Evolutionary conservation across 2,797 vertebrate species (phyloP).

Genomic region (Acipenser ruthenus): DNA sequence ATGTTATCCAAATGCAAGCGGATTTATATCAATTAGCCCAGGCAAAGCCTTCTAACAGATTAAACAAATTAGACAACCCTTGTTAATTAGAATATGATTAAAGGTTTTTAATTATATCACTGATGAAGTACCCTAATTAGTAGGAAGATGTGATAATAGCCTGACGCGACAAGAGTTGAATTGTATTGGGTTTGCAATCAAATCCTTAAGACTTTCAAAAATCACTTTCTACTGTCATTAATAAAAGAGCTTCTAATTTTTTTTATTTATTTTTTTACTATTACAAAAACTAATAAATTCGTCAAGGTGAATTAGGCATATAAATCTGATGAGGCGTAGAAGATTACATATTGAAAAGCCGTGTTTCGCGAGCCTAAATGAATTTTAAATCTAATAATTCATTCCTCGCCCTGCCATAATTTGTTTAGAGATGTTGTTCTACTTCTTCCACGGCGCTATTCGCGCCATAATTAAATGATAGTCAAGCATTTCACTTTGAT

Average conservation of each 20-base stretch:
- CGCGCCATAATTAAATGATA: slow-evolving; percentile 70
- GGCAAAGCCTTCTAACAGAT: slow-evolving; percentile 64
- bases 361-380: slow-evolving; percentile 73
- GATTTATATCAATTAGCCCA: slow-evolving; percentile 63
- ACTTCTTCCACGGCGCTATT: slow-evolving; percentile 65
- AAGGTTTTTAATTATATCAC: slow-evolving; percentile 82
- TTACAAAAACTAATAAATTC: slow-evolving; percentile 76
- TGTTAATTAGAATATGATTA: slow-evolving; percentile 90
- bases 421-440: slow-evolving; percentile 78
- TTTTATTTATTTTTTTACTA: slow-evolving; percentile 57
- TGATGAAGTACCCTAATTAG: slow-evolving; percentile 80
- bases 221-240: slow-evolving; percentile 56
- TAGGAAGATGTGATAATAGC: slow-evolving; percentile 77
- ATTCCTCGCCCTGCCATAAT: slow-evolving; percentile 64
- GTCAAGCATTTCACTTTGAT: slow-evolving; percentile 77
- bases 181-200: slow-evolving; percentile 58
- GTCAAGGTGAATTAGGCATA: slow-evolving; percentile 70
- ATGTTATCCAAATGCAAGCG: too few relatives aligned
- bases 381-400: slow-evolving; percentile 80
- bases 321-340: slow-evolving; percentile 69
- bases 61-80: slow-evolving; percentile 76
- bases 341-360: slow-evolving; percentile 67
- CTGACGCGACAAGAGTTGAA: slow-evolving; percentile 59
- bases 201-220: slow-evolving; percentile 60
- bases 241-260: slow-evolving; percentile 51